A percentile compares a stretch with the other conserved stretches of the same genome.
phyloP scores from a whole-genome alignment of 2,113 vertebrate genomes.

The Anseranas semipalmata region DNA sequence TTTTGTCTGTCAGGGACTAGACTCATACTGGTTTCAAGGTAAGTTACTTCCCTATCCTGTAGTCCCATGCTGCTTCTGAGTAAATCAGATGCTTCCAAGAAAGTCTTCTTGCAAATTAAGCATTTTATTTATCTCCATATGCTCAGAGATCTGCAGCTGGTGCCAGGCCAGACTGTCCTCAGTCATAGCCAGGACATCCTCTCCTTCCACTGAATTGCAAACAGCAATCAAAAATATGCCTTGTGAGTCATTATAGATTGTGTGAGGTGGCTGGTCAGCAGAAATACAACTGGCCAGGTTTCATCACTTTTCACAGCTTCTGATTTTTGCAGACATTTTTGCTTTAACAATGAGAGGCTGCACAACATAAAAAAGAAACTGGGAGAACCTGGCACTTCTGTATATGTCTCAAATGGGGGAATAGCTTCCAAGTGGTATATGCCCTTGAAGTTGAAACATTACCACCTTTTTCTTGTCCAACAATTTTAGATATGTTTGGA shows the following conservation, averaged over 20 bases:
- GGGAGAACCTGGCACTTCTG: neutral
- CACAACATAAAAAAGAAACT: fast-evolving
- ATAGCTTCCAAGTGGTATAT: neutral
- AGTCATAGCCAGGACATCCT: neutral
- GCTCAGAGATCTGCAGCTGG: neutral
- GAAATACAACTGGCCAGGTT: neutral
- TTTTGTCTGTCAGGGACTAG: neutral
- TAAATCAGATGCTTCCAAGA: neutral
- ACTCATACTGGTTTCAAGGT: neutral
- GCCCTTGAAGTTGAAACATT: neutral
- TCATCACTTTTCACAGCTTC: neutral
- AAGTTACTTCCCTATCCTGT: neutral
- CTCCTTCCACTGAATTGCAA: neutral
- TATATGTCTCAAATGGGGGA: neutral
- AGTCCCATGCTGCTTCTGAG: neutral
- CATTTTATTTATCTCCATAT: neutral
- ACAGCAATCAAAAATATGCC: neutral
- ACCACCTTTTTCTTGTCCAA: neutral
- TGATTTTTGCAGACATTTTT: neutral
- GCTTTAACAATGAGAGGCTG: neutral
- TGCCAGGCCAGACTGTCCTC: neutral
- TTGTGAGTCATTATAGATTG: neutral
- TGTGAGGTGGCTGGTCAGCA: neutral
- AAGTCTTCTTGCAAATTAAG: neutral
- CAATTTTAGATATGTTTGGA: neutral